phyloP scores from a whole-genome alignment of 2,797 vertebrate genomes.

The Decapterus maruadsi region DNA sequence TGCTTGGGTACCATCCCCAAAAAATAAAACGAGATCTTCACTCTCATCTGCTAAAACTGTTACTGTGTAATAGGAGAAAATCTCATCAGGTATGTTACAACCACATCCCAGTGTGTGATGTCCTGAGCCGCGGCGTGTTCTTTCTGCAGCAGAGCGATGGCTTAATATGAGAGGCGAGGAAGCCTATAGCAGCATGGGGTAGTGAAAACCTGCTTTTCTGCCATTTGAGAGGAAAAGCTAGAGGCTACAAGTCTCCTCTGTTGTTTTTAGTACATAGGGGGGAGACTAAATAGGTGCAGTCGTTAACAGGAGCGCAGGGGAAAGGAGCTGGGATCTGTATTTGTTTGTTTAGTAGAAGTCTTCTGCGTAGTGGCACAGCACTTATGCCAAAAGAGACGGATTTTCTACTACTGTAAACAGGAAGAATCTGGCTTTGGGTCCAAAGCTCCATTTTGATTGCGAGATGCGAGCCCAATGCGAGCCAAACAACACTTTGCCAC shows the following conservation, averaged over 20 bases:
- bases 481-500: slow-evolving; percentile 29
- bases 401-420: slow-evolving; percentile 76
- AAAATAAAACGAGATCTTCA: neutral
- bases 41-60: neutral
- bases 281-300: slow-evolving; percentile 65
- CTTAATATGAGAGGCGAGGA: slow-evolving; percentile 49
- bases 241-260: slow-evolving; percentile 64
- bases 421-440: slow-evolving; percentile 59
- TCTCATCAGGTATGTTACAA: neutral
- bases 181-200: slow-evolving; percentile 35
- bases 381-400: slow-evolving; percentile 63
- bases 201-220: slow-evolving; percentile 75
- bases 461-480: slow-evolving; percentile 25
- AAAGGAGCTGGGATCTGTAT: slow-evolving; percentile 70
- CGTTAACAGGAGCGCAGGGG: slow-evolving; percentile 63
- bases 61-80: neutral
- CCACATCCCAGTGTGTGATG: neutral
- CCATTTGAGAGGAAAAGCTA: slow-evolving; percentile 65
- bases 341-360: slow-evolving; percentile 76
- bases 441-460: slow-evolving; percentile 46
- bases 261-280: slow-evolving; percentile 72
- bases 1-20: neutral
- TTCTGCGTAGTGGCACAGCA: slow-evolving; percentile 57
- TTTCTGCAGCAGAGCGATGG: slow-evolving; percentile 18
- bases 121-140: neutral